These are phyloP conservation scores for Barnardius zonarius DNA, from an alignment of 2,113 vertebrate species.

Conservation along the genomic window DNA sequence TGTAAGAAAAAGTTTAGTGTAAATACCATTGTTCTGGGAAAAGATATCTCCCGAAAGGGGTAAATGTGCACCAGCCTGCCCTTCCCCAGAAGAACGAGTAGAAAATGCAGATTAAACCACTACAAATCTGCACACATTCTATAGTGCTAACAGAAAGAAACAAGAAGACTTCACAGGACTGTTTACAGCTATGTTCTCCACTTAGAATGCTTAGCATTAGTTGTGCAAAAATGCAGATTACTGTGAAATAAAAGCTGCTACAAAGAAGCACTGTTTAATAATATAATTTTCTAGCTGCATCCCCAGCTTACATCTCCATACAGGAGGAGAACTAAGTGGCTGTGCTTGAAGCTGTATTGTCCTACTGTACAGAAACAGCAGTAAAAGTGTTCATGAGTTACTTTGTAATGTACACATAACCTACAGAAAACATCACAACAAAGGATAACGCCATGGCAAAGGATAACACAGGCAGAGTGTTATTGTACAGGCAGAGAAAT, in stretches of 20 bases:
- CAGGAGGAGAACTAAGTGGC: neutral
- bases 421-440: neutral
- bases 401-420: neutral
- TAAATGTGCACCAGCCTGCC: neutral
- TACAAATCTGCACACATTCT: neutral
- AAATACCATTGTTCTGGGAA: neutral
- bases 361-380: neutral
- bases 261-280: neutral
- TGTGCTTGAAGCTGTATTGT: neutral
- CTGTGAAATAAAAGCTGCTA: neutral
- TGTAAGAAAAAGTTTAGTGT: neutral
- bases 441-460: neutral
- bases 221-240: neutral
- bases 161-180: neutral
- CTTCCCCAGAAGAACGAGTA: neutral
- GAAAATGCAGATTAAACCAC: neutral
- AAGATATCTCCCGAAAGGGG: neutral
- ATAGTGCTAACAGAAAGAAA: neutral
- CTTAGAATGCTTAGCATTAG: neutral
- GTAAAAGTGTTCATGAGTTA: neutral
- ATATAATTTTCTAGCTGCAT: neutral
- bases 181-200: neutral
- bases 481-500: neutral
- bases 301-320: neutral
- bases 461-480: neutral